A percentile compares a stretch with the other conserved stretches of the same genome.
These are phyloP conservation scores for Palythoa grandis DNA, from an alignment of 92 coral and sea anemone species.

Conservation along the genomic window DNA sequence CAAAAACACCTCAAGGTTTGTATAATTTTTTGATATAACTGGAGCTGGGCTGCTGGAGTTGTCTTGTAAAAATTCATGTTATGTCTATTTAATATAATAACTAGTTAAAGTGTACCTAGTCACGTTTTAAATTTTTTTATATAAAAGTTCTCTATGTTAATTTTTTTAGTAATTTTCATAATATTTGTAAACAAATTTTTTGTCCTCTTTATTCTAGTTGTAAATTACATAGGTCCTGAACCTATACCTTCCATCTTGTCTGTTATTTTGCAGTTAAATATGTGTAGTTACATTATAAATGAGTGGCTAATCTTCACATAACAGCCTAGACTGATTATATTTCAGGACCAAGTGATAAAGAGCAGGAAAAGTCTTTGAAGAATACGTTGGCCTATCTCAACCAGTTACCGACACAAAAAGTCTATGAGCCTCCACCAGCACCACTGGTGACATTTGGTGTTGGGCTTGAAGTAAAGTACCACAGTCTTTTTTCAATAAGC, in stretches of 20 bases:
- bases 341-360: slow-evolving; percentile 60
- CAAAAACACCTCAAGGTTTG: slow-evolving; percentile 15
- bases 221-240: no score
- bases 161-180: no score
- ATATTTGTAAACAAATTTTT: no score
- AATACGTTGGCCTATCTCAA: slow-evolving; percentile 57
- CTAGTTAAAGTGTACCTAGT: no score
- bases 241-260: no score
- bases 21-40: neutral
- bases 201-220: no score
- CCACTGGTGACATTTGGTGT: slow-evolving; percentile 48
- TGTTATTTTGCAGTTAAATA: no score
- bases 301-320: neutral
- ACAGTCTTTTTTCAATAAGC: neutral
- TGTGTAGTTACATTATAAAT: no score
- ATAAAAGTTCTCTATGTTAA: no score
- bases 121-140: no score
- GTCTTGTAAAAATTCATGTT: neutral
- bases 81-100: neutral
- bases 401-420: slow-evolving; percentile 65
- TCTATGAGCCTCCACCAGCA: slow-evolving; percentile 56
- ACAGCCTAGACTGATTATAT: neutral
- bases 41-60: neutral
- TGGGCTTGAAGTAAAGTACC: slow-evolving; percentile 37
- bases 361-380: slow-evolving; percentile 58